Base-by-base conservation (phyloP, 64 coral and sea anemone genomes). In the Cladopsammia gracilis region DNA sequence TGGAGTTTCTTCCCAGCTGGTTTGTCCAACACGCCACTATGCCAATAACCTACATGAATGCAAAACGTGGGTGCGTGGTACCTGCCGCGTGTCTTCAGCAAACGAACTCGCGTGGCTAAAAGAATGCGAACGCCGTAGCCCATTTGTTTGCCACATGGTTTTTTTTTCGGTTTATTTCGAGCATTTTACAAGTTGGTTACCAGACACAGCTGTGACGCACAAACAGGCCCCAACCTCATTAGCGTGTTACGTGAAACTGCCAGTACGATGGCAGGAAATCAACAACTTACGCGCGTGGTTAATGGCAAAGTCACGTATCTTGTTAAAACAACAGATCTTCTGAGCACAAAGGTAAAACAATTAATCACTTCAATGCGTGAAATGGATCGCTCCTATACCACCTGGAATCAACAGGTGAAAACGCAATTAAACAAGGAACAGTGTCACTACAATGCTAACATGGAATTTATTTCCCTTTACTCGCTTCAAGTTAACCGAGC, bases 311-410 rank as follows among this genome's bases (percentile, higher is more conserved):
- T 68, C 6, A 48, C 65, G 20, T 78, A 54, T 68, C 34, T 89
- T 5, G 24, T 90, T 3, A 67, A 69, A 43, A 90, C 88, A 43
- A 90, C 76, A 4, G 88, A 90, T 44, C 12, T 34, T 3, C 54
- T 90, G 19, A 90, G 23, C 18, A 79, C 75, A 0, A 90, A 90
- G 43, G n/a, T 80, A 23, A 90, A 90, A 57, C 60, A 90, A n/a
- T 8, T 90, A 5, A 68, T 78, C 5, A 7, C 14, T 0, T 61
- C 52, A 11, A 48, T 90, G 25, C 24, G 68, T 10, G 48, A 18
- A 0, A 54, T 90, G 14, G 75, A 90, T 16, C 4, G 13, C 2
- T 68, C 49, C 18, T 90, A 79, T 51, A 12, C 14, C 6, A 48
- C 76, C 24, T 90, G 74, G 75, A 26, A 70, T 14, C 5, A 70